Conservation (phyloP, 1,140 invertebrate species). For the Phenacoccus solenopsis region DNA sequence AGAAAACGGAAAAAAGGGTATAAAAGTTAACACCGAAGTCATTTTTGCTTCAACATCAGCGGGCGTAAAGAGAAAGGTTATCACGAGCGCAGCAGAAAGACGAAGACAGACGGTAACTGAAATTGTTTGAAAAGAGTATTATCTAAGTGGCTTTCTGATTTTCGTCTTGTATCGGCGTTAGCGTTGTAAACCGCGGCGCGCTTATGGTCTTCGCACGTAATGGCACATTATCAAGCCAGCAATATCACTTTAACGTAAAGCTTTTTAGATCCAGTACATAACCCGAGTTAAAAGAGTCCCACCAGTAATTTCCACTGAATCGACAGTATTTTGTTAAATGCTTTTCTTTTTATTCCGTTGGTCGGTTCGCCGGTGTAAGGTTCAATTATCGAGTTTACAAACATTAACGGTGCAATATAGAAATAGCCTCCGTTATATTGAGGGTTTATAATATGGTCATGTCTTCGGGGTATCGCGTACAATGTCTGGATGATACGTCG, state of each 20-base stretch:
- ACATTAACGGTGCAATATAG: too few relatives aligned
- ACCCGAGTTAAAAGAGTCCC: background rate
- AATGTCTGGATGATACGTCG: too few relatives aligned
- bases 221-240: slow-evolving; percentile 1
- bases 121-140: slow-evolving; percentile 3
- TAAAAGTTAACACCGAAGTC: background rate
- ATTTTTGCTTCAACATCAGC: background rate
- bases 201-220: background rate
- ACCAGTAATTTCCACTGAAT: background rate
- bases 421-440: too few relatives aligned
- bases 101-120: background rate
- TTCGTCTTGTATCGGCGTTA: slow-evolving; percentile 1
- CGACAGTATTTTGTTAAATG: background rate
- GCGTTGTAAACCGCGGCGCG: background rate
- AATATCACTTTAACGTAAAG: slow-evolving; percentile 2
- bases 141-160: slow-evolving; percentile 1
- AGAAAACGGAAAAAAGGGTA: background rate
- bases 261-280: background rate
- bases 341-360: background rate
- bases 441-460: background rate
- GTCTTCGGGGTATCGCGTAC: background rate
- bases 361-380: background rate
- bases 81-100: too few relatives aligned
- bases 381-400: background rate
- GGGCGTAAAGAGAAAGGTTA: too few relatives aligned